These are phyloP conservation scores for Trinorchestia longiramus DNA, from an alignment of 1,140 invertebrate species.

Conservation along the genomic window DNA sequence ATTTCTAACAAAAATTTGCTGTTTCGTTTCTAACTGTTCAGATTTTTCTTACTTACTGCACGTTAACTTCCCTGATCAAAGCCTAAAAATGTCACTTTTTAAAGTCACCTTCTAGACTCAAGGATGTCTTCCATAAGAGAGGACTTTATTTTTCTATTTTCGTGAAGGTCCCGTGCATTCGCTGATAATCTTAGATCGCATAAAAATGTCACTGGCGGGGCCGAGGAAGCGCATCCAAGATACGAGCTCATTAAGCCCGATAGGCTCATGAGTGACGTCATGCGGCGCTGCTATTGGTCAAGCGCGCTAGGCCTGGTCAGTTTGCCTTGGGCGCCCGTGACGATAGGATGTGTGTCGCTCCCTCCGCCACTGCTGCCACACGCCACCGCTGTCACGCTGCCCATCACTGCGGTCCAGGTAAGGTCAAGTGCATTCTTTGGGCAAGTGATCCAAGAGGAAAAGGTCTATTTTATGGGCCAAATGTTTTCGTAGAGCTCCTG, in stretches of 20 bases:
- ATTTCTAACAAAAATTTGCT: too few relatives aligned
- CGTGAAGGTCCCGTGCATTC: slow-evolving; percentile 11
- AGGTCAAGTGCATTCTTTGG: not conserved
- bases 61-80: not conserved
- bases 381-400: slow-evolving; percentile 41
- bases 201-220: slow-evolving; percentile 30
- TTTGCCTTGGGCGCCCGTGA: slow-evolving; percentile 35
- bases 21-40: too few relatives aligned
- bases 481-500: not conserved
- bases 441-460: not conserved
- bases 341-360: slow-evolving; percentile 33
- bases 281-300: slow-evolving; percentile 21
- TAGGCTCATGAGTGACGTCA: slow-evolving; percentile 45
- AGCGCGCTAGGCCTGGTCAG: slow-evolving; percentile 40
- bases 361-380: slow-evolving; percentile 29
- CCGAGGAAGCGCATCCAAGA: slow-evolving; percentile 10
- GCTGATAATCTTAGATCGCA: slow-evolving; percentile 35
- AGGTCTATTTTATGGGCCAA: not conserved
- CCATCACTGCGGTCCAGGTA: slow-evolving; percentile 25
- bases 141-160: not conserved
- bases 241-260: slow-evolving; percentile 42
- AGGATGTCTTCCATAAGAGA: not conserved
- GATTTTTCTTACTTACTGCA: too few relatives aligned
- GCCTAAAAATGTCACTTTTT: not conserved
- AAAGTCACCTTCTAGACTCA: not conserved